phyloP scores from a whole-genome alignment of 2,113 vertebrate genomes.

The Cebus imitator region DNA sequence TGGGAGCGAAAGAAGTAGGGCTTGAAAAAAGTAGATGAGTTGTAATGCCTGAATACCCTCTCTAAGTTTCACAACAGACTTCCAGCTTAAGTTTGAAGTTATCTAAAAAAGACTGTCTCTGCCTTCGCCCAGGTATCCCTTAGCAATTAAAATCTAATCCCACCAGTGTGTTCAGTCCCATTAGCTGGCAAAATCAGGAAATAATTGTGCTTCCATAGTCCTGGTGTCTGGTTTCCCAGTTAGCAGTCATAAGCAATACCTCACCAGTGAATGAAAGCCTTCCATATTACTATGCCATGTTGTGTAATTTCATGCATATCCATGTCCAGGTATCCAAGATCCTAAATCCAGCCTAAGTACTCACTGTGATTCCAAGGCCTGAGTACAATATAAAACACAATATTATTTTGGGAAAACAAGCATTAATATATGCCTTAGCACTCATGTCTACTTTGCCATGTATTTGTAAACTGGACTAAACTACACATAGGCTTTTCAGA shows the following conservation, averaged over 20 bases:
- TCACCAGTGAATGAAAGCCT: neutral
- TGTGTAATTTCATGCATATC: neutral
- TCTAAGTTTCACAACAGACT: neutral
- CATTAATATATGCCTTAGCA: neutral
- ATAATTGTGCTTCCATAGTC: neutral
- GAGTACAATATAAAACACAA: neutral
- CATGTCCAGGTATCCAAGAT: neutral
- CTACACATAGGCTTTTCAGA: neutral
- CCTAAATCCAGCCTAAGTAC: neutral
- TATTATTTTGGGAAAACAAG: neutral
- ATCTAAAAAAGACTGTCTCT: neutral
- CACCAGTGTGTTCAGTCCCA: neutral
- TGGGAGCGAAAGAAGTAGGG: neutral
- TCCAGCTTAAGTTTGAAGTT: neutral
- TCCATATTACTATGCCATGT: neutral
- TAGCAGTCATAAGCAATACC: neutral
- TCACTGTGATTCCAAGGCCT: neutral
- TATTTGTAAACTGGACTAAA: neutral
- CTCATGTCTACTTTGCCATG: neutral
- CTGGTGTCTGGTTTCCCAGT: conserved; percentile 3
- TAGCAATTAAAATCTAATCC: neutral
- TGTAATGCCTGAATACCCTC: neutral
- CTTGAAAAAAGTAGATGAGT: neutral
- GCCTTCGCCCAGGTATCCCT: neutral
- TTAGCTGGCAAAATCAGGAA: neutral